Evolutionary conservation across 2,888 invertebrate genomes (phyloP), one percentile per base, ranked within the genome.

Genomic region (Anarsia innoxiella): DNA sequence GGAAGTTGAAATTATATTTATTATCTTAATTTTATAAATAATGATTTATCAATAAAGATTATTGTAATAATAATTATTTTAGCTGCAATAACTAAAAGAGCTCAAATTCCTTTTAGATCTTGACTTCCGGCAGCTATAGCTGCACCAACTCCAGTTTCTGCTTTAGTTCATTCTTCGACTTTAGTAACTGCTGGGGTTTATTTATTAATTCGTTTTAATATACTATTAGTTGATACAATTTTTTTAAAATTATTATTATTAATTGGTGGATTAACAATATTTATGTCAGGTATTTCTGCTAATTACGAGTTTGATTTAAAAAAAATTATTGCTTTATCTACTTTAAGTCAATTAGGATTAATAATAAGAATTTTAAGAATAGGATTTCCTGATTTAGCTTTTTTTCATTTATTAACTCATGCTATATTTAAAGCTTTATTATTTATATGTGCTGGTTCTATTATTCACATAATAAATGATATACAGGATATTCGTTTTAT

Each of bases 101-200:
- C 92, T 61, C 92, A 93, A 72, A 88, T 93, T 86, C 92, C 93
- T 31, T 93, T 93, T 89, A 91, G 90, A 44, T 87, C 90, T 30
- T 93, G 92, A 54, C 70, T 92, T 32, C 93, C 93, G 0, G 89
- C 89, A 0, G 92, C 92, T 28, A 93, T 93, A 71, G 90, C 91
- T 0, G 92, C 92, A 29, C 92, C 92, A 23, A 93, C 92, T 0
- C 92, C 92, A 6, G 89, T 92, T 38, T 91, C 91, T n/a, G 87
- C 91, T 42, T 86, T 92, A 75, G 91, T 69, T 28, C 91, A 93
- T 86, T 93, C 92, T 45, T 93, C 91, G 2, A 93, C 92, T 45
- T 86, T 93, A 66, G 92, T 93, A 0, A 93, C 92, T 8, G 92
- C 92, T 0, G 92, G 92, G 0, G 86, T 92, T 58, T 91, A 90